phyloP scores from a whole-genome alignment of 2,113 vertebrate species.

The Mionectes macconnelli region DNA sequence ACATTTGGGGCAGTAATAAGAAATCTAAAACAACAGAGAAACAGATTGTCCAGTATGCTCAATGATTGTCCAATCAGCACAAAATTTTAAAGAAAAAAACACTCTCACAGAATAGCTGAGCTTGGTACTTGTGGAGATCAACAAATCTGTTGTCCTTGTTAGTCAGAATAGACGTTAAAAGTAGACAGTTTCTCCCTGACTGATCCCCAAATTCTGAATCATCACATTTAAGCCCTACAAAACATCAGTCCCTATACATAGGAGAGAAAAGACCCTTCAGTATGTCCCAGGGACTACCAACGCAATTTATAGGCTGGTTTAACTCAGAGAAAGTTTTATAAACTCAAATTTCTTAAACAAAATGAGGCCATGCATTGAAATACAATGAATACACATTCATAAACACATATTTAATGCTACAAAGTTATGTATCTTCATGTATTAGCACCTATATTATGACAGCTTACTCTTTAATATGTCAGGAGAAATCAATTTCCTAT shows the following conservation, averaged over 20 bases:
- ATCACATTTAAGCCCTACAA: neutral
- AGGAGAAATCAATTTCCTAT: neutral
- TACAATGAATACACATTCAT: neutral
- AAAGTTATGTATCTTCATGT: neutral
- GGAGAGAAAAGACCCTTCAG: neutral
- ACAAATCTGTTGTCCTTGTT: fast-evolving
- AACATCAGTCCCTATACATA: neutral
- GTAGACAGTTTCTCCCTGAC: neutral
- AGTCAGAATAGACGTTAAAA: neutral
- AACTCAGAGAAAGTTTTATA: neutral
- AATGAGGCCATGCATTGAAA: neutral
- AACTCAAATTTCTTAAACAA: neutral
- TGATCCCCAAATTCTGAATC: neutral
- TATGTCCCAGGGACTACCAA: neutral
- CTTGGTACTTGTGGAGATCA: neutral
- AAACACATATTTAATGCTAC: neutral
- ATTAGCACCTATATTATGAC: neutral
- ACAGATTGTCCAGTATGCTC: neutral
- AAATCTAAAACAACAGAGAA: conserved; percentile 49
- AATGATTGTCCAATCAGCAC: neutral
- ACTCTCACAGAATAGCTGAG: neutral
- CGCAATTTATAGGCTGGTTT: neutral
- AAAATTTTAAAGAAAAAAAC: neutral
- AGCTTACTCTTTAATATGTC: neutral
- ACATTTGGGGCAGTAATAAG: conserved; percentile 73